Percentiles rank a stretch among this genome's conserved stretches.
Evolutionary conservation across 92 coral and sea anemone species (phyloP).

Genomic region (Parazoanthus swiftii): DNA sequence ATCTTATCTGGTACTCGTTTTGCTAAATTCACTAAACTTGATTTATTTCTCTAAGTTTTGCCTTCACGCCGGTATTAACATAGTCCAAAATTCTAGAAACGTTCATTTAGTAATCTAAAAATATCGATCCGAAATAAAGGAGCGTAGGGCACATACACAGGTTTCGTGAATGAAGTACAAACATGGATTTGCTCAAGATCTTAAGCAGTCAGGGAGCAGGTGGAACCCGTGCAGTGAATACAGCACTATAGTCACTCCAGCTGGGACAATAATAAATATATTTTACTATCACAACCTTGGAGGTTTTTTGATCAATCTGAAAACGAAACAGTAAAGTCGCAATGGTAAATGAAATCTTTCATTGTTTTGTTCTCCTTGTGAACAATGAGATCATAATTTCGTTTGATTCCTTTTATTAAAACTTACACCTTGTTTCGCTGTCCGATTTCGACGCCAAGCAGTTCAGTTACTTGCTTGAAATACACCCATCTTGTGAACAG

Average conservation of each 20-base stretch:
- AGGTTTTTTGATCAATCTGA: not conserved
- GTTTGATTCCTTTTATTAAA: not conserved
- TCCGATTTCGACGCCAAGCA: not conserved
- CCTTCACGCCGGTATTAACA: not conserved
- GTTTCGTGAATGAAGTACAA: not conserved
- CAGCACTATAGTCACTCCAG: conserved; percentile 10
- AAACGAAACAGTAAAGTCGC: not conserved
- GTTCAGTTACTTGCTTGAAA: not conserved
- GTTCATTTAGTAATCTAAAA: too few species aligned
- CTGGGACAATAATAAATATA: conserved; percentile 1
- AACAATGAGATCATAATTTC: conserved; percentile 21
- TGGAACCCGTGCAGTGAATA: conserved; percentile 1
- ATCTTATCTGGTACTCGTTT: not conserved
- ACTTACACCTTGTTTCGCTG: not conserved
- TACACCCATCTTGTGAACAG: not conserved
- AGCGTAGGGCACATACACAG: not conserved
- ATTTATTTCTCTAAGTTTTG: not conserved
- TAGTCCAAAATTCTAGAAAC: not conserved
- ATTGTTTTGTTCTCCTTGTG: not conserved
- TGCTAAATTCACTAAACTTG: not conserved
- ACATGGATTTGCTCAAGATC: not conserved
- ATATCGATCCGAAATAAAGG: not conserved
- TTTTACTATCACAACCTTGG: not conserved
- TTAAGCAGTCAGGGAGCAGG: not conserved
- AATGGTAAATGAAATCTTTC: not conserved